Conservation (phyloP, 2,113 vertebrate species). For the Cavia porcellus region DNA sequence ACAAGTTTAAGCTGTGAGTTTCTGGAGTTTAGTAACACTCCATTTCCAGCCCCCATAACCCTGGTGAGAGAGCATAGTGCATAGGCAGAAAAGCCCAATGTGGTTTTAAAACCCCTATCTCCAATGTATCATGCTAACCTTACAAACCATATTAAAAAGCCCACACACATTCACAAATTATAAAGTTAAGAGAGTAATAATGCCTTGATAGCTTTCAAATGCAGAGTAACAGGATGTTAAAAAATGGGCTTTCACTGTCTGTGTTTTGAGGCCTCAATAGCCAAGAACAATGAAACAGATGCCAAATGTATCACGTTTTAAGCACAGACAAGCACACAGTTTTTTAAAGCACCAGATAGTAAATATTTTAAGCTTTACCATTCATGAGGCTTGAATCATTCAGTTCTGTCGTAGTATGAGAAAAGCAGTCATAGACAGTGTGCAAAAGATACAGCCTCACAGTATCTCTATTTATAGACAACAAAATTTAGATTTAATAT, state of each 20-base stretch:
- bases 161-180: not conserved
- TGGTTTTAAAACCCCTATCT: not conserved
- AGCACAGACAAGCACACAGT: not conserved
- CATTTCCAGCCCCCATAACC: not conserved
- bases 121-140: not conserved
- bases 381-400: not conserved
- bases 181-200: slow-evolving; percentile 48
- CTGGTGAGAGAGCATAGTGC: not conserved
- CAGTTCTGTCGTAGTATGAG: not conserved
- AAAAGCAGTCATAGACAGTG: not conserved
- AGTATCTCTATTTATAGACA: not conserved
- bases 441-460: rapidly evolving
- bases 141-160: slow-evolving; percentile 4
- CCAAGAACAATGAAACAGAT: not conserved
- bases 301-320: not conserved
- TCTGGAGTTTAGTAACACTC: not conserved
- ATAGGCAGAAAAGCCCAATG: not conserved
- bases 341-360: not conserved
- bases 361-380: not conserved
- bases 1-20: not conserved
- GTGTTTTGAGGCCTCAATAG: not conserved
- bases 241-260: not conserved
- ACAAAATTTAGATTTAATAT: not conserved
- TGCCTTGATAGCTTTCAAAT: not conserved
- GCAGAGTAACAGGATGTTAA: not conserved